phyloP scores from a whole-genome alignment of 2,797 vertebrate species.

The Chloroceryle inda region DNA sequence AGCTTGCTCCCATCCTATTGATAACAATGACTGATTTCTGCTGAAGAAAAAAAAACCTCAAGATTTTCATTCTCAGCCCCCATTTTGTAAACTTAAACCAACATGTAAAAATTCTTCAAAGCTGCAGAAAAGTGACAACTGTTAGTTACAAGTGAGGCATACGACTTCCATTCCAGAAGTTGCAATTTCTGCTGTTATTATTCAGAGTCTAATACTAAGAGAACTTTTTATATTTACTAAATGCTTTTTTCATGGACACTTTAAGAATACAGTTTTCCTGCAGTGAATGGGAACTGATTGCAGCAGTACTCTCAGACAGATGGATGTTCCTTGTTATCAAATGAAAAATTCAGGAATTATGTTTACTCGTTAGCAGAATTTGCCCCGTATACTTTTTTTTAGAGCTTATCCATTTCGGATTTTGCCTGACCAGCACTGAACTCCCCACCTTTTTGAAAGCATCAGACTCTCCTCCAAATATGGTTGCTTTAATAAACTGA shows the following conservation, averaged over 20 bases:
- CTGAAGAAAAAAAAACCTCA: background rate
- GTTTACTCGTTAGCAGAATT: background rate
- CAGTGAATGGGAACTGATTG: background rate
- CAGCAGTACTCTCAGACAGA: background rate
- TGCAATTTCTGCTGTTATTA: background rate
- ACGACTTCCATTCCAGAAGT: background rate
- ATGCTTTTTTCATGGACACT: background rate
- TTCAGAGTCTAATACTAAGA: background rate
- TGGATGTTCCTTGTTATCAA: background rate
- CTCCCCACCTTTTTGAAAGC: background rate
- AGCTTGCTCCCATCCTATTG: background rate
- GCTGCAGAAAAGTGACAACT: background rate
- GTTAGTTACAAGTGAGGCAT: background rate
- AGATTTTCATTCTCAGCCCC: background rate
- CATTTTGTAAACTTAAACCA: background rate
- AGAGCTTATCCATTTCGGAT: background rate
- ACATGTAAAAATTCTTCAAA: background rate
- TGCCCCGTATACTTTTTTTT: background rate
- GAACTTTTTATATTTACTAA: background rate
- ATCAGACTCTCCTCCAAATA: background rate
- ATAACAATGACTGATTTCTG: background rate
- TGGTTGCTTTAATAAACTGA: constrained; percentile 36
- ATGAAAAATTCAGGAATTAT: background rate
- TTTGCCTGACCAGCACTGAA: background rate
- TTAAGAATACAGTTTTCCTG: background rate